Evolutionary conservation across 2,888 invertebrate species (phyloP), one percentile per base, ranked within the genome.

Genomic region (Caenorhabditis doughertyi): DNA sequence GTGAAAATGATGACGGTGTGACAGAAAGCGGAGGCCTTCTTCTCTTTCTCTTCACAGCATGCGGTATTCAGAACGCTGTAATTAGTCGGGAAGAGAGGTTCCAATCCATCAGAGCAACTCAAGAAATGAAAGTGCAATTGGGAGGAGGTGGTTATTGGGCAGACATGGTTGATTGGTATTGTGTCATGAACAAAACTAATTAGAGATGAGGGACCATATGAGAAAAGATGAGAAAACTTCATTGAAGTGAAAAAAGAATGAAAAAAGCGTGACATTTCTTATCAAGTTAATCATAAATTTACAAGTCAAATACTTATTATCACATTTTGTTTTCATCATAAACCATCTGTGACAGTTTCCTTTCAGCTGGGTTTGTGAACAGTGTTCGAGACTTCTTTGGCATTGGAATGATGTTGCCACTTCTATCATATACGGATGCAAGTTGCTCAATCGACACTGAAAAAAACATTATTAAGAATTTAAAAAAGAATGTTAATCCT

Each of bases 401-500:
- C 55, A 47, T 62, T 25, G 65, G 71, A 7, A 71, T 65, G 39
- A 81, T 47, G 23, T 70, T 81, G 39, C 81, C 81, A 76, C 81
- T 81, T 76, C 76, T 65, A 42, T 82, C 83, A 58, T 88, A 88
- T 3, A 85, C 88, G 4, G 81, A 80, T 4, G 87, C 88, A 3
- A 88, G 74, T 44, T 86, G 85, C 73, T 88, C 88, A 35, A 87
- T 79, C 5, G 87, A 87, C 55, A 88, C 85, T 87, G 53, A 35
- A 85, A 64, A 21, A 18, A 53, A 13, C 13, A 3, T 3, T 13
- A 8, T 39, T 3, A 39, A 9, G 16, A 16, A 39, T 13, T 9
- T 39, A 9, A 39, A 39, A 8, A 39, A n/a, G n/a, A n/a, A 39
- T 39, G 2, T 39, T 7, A 7, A 32, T 39, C 5, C 49, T 67